phyloP scores from a whole-genome alignment of 2,888 invertebrate genomes.

The Cryptocheilus praepositus region DNA sequence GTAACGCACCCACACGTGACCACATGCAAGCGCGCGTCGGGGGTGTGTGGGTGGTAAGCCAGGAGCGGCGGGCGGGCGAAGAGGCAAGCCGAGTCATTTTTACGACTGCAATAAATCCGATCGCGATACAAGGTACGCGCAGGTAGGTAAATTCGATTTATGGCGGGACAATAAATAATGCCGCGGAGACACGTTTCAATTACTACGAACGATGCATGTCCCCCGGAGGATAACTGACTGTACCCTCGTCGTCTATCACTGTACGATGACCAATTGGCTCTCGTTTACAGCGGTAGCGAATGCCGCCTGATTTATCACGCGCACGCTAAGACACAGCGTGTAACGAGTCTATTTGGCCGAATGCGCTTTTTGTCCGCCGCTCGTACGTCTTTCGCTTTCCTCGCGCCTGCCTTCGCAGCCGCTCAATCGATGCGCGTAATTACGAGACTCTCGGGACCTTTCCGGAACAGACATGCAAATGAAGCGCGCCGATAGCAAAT shows the following conservation, averaged over 20 bases:
- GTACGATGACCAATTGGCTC: constrained; percentile 31
- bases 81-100: constrained; percentile 40
- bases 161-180: constrained; percentile 57
- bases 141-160: constrained; percentile 63
- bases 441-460: no score
- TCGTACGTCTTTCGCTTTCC: constrained; percentile 15
- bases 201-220: constrained; percentile 53
- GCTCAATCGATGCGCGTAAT: not conserved
- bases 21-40: no score
- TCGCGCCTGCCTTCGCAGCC: not conserved
- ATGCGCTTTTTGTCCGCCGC: constrained; percentile 12
- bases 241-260: constrained; percentile 36
- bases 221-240: constrained; percentile 43
- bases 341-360: constrained; percentile 35
- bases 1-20: no score
- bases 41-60: no score
- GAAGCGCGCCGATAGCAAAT: no score
- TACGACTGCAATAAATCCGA: constrained; percentile 57
- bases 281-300: constrained; percentile 31
- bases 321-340: constrained; percentile 25
- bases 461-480: no score
- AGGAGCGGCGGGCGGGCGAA: not conserved
- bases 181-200: constrained; percentile 61
- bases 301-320: constrained; percentile 33
- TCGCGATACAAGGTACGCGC: constrained; percentile 44